Base-by-base conservation (phyloP, 2,113 vertebrate species). In the Cnemophilus loriae region DNA sequence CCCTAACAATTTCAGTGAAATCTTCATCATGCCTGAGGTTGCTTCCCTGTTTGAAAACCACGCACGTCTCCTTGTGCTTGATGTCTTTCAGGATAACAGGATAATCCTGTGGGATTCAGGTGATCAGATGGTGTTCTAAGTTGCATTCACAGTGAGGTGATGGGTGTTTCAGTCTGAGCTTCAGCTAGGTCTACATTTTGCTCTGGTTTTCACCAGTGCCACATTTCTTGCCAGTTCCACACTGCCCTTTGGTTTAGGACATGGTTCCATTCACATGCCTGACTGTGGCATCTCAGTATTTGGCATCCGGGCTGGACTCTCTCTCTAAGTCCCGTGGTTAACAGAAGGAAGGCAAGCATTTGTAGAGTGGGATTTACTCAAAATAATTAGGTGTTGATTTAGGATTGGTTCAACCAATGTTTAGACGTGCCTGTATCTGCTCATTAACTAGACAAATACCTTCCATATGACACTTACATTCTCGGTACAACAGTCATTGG, bases 151-250 rank as follows among this genome's bases (percentile, higher is more conserved):
- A 47, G 7, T 33, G 33, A 67, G 33, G 30, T 71, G 69, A 33
- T 22, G 65, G 19, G 17, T 94, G 32, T 88, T 93, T 69, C 55
- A 57, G n/a, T 61, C 24, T 86, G 41, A 92, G 55, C 46, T 92
- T 77, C 49, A 65, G 30, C 35, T 90, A 28, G 17, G 11, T 83
- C 63, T 70, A 3, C 13, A 17, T 80, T 90, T 95, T n/a, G 30
- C 22, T 88, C 32, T 65, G 53, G 4, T 41, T 93, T 91, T 91
- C 27, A 37, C 22, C 47, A 37, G 47, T 63, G 44, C 35, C 27
- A 41, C 0, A 0, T 49, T 85, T 91, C 57, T 92, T 90, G 56
- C 50, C 46, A 50, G 46, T 59, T 50, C 57, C 35, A 28, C 12
- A 64, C 41, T 22, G 68, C 16, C 14, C 20, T 83, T 64, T 60